Conservation (phyloP, 1,140 invertebrate genomes). For the Nixonia krombeini region DNA sequence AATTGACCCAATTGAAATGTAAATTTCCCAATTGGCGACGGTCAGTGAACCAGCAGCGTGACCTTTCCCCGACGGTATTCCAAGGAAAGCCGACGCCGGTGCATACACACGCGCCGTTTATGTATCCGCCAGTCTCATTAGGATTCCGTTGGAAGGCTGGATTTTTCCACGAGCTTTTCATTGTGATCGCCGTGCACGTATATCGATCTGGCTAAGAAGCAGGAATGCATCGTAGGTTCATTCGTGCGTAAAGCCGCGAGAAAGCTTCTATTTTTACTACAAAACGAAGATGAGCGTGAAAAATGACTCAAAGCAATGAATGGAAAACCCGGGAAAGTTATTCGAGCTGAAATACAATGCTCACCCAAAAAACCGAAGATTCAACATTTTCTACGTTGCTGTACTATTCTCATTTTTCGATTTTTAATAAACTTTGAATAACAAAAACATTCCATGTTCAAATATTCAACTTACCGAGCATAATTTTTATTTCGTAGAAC, state of each 20-base stretch:
- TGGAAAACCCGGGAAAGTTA: too few species aligned
- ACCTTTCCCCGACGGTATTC: slow-evolving; percentile 2
- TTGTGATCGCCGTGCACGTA: neutral
- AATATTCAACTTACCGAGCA: too few species aligned
- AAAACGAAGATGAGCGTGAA: too few species aligned
- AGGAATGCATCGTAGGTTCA: neutral
- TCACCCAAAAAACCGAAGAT: too few species aligned
- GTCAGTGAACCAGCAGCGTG: slow-evolving; percentile 14
- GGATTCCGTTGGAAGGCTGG: neutral
- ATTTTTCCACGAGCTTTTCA: slow-evolving; percentile 3
- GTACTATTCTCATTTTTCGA: too few species aligned
- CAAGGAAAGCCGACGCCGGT: slow-evolving; percentile 1
- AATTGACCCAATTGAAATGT: neutral
- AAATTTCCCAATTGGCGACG: neutral
- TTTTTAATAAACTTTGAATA: too few species aligned
- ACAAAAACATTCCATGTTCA: too few species aligned
- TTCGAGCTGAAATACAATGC: too few species aligned
- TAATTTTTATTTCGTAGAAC: too few species aligned
- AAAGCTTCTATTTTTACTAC: neutral
- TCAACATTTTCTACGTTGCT: too few species aligned
- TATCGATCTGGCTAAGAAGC: slow-evolving; percentile 1
- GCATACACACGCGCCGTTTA: neutral
- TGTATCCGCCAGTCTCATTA: neutral
- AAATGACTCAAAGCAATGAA: too few species aligned
- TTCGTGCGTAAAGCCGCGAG: neutral